phyloP scores from a whole-genome alignment of 2,113 vertebrate genomes.

The Tachycineta bicolor region DNA sequence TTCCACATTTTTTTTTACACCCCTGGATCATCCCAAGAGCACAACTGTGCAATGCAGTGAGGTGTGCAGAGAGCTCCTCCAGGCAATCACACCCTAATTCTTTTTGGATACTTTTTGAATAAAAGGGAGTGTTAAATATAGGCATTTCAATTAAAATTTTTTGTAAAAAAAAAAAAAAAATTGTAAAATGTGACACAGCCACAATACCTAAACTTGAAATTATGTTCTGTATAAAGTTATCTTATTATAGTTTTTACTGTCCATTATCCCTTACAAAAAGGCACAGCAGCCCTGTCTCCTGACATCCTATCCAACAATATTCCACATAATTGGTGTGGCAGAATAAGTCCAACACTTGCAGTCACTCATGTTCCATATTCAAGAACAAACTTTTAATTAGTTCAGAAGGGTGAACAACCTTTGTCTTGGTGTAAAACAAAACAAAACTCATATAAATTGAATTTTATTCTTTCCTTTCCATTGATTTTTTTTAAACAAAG shows the following conservation, averaged over 20 bases:
- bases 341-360: conserved; percentile 7
- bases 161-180: not conserved
- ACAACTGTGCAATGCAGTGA: not conserved
- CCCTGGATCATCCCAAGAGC: not conserved
- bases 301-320: not conserved
- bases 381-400: not conserved
- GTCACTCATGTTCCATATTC: not conserved
- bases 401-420: not conserved
- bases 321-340: conserved; percentile 12
- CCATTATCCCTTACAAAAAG: not conserved
- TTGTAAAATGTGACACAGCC: not conserved
- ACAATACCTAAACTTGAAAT: not conserved
- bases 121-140: not conserved
- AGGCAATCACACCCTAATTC: not conserved
- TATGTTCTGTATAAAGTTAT: not conserved
- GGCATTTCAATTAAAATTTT: not conserved
- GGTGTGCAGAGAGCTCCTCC: not conserved
- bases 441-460: not conserved
- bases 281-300: not conserved
- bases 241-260: not conserved
- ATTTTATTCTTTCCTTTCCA: not conserved
- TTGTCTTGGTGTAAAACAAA: not conserved
- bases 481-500: not conserved
- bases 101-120: not conserved
- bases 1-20: not conserved